These are phyloP conservation scores for Euleptes europaea DNA, from an alignment of 2,113 vertebrate species.

Conservation along the genomic window DNA sequence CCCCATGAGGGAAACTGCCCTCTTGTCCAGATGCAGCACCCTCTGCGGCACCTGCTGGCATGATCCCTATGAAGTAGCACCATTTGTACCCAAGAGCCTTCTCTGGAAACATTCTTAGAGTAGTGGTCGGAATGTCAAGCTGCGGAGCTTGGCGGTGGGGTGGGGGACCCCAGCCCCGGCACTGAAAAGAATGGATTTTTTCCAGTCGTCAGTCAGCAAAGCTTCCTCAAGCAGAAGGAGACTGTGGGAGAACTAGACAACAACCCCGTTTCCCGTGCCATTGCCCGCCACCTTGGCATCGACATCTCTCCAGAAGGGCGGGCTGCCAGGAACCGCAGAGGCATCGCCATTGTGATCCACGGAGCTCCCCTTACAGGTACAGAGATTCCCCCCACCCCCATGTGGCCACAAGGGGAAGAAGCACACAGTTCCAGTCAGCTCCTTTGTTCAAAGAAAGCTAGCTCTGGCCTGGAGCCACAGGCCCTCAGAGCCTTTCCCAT, in stretches of 20 bases:
- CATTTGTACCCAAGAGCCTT: too few species aligned
- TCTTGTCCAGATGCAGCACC: too few species aligned
- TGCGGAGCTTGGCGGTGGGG: neutral
- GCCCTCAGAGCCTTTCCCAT: neutral
- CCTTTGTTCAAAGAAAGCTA: neutral
- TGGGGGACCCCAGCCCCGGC: neutral
- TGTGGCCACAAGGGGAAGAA: neutral
- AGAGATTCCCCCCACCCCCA: neutral
- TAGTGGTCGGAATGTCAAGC: too few species aligned
- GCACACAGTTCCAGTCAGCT: neutral
- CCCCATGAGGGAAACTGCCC: too few species aligned
- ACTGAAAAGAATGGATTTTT: neutral
- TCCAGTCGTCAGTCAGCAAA: slow-evolving; percentile 53
- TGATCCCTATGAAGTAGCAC: too few species aligned
- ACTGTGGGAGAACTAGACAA: slow-evolving; percentile 67
- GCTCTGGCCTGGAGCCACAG: neutral
- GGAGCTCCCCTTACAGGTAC: slow-evolving; percentile 86
- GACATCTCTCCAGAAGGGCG: slow-evolving; percentile 70
- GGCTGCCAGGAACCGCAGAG: slow-evolving; percentile 66
- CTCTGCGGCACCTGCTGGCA: too few species aligned
- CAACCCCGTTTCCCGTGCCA: slow-evolving; percentile 75
- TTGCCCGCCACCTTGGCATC: slow-evolving; percentile 74
- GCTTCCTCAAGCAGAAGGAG: slow-evolving; percentile 31
- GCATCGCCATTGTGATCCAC: slow-evolving; percentile 82
- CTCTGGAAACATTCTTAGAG: too few species aligned